phyloP scores from a whole-genome alignment of 1,140 invertebrate genomes.

The Luehdorfia chinensis region DNA sequence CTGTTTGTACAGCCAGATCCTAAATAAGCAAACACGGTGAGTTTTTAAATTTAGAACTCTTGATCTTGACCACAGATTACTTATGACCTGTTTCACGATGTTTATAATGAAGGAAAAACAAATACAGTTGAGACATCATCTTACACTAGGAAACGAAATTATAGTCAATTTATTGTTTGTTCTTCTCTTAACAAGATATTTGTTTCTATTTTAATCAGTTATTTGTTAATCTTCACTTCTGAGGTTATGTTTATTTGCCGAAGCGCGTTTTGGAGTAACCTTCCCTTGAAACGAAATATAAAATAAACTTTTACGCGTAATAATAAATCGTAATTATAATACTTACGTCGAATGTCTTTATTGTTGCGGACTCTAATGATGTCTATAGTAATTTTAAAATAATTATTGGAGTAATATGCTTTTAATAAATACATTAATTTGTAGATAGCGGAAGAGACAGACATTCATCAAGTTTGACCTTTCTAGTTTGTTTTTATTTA shows the following conservation, averaged over 20 bases:
- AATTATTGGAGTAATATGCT: background rate
- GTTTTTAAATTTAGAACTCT: slow-evolving; percentile 4
- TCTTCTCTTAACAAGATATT: background rate
- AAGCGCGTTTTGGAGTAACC: slow-evolving; percentile 27
- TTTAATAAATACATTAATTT: background rate
- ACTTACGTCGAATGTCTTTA: background rate
- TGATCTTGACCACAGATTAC: slow-evolving; percentile 10
- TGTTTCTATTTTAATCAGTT: slow-evolving; percentile 10
- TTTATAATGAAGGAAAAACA: background rate
- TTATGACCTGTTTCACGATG: background rate
- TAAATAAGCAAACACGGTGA: background rate
- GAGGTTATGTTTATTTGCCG: slow-evolving; percentile 28
- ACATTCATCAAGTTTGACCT: slow-evolving; percentile 7
- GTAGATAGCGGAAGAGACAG: slow-evolving; percentile 11
- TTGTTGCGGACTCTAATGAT: no score
- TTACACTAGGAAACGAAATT: no score
- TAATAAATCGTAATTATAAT: slow-evolving; percentile 9
- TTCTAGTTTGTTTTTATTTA: background rate
- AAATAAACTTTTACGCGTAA: slow-evolving; percentile 13
- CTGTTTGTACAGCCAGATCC: no score
- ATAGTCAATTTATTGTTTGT: no score
- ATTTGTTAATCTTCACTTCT: slow-evolving; percentile 26
- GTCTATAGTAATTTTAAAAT: no score
- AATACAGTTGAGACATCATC: no score
- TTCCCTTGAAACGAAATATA: slow-evolving; percentile 35